Conservation (phyloP, 92 coral and sea anemone species). For the Palythoa grandiflora region DNA sequence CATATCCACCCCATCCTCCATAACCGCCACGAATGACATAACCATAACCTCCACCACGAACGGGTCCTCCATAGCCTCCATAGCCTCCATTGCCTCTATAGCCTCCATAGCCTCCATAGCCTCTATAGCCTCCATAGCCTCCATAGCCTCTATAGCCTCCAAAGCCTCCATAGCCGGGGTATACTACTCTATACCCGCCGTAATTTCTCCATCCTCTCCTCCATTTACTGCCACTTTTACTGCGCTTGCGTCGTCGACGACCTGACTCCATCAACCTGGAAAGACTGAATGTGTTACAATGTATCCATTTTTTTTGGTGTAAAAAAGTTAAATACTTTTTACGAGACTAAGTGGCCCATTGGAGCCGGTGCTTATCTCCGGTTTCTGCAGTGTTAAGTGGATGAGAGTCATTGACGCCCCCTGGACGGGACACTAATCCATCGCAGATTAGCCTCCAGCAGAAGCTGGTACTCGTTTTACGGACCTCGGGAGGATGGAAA, state of each 20-base stretch:
- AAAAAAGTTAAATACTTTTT: background rate
- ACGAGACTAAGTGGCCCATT: too few relatives aligned
- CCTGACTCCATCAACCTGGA: constrained; percentile 19
- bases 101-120: background rate
- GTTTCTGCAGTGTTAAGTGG: too few relatives aligned
- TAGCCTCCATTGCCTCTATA: too few relatives aligned
- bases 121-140: background rate
- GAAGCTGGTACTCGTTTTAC: too few relatives aligned
- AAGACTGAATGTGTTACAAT: background rate
- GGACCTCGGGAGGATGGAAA: too few relatives aligned
- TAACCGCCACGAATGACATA: constrained; percentile 16
- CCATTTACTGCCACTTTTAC: constrained; percentile 5
- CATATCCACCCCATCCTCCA: constrained; percentile 1
- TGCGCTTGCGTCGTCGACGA: constrained; percentile 41
- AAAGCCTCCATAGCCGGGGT: background rate
- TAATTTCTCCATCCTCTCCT: background rate
- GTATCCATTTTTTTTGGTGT: too few relatives aligned
- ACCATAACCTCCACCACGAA: background rate
- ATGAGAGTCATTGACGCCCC: too few relatives aligned
- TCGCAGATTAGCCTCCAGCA: too few relatives aligned
- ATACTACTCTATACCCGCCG: background rate
- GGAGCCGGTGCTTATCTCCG: too few relatives aligned
- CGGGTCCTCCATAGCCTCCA: background rate
- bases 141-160: background rate
- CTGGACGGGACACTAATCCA: too few relatives aligned